Conservation (phyloP, 2,888 invertebrate genomes). For the Vesta saturnalis region DNA sequence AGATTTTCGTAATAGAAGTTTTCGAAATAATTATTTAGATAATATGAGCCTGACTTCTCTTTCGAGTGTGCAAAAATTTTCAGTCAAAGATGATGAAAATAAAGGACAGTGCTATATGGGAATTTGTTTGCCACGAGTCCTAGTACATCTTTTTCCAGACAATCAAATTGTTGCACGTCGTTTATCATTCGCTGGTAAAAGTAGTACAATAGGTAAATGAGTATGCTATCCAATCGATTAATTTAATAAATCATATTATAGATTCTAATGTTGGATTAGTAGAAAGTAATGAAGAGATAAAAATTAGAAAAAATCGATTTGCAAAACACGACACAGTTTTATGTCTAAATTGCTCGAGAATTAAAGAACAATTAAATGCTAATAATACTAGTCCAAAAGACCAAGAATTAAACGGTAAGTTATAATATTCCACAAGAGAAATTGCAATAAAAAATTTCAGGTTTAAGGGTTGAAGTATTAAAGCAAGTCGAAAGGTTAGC, state of each 20-base stretch:
- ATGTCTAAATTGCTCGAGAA: constrained; percentile 44
- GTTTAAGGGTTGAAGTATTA: constrained; percentile 66
- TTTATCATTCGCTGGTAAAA: constrained; percentile 38
- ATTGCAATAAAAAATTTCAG: constrained; percentile 17
- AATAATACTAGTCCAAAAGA: too few relatives aligned
- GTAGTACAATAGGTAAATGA: not conserved
- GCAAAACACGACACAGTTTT: constrained; percentile 37
- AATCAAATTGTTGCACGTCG: constrained; percentile 49
- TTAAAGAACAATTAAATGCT: constrained; percentile 32
- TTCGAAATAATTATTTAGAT: constrained; percentile 31
- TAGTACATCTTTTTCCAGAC: constrained; percentile 74
- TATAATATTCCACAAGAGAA: not conserved
- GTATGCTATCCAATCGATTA: not conserved
- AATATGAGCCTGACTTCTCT: constrained; percentile 52
- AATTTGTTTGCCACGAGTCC: constrained; percentile 75
- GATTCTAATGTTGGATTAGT: not conserved
- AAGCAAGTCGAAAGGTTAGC: constrained; percentile 78
- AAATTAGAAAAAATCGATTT: constrained; percentile 28
- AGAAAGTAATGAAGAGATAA: constrained; percentile 15
- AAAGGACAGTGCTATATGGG: constrained; percentile 74
- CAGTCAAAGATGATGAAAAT: constrained; percentile 60
- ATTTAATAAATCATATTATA: not conserved
- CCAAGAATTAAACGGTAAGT: constrained; percentile 2
- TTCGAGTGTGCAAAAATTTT: constrained; percentile 55
- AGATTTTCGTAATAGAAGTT: constrained; percentile 39